Conservation (phyloP, 2,113 vertebrate genomes). For the Dissostichus mawsoni region DNA sequence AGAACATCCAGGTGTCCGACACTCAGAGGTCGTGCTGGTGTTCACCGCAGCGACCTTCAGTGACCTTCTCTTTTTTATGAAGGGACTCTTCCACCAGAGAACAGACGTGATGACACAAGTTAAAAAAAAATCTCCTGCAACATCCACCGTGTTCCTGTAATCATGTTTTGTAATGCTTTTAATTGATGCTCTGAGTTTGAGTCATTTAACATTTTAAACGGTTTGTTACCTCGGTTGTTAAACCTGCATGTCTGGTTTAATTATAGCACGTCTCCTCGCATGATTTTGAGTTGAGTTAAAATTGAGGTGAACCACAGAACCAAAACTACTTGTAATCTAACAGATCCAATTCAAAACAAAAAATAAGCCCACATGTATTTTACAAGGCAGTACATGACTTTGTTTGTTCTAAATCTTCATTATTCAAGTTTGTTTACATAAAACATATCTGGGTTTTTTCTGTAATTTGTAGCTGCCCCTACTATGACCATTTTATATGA, state of each 20-base stretch:
- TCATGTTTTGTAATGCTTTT: neutral
- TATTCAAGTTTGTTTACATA: neutral
- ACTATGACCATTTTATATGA: neutral
- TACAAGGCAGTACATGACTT: neutral
- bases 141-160: neutral
- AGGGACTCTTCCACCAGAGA: neutral
- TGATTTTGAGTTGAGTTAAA: neutral
- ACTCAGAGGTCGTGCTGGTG: neutral
- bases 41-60: neutral
- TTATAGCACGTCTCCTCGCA: neutral
- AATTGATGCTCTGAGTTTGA: neutral
- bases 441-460: neutral
- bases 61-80: neutral
- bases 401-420: neutral
- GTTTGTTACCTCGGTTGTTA: neutral
- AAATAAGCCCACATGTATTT: neutral
- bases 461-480: neutral
- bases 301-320: neutral
- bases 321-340: neutral
- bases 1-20: neutral
- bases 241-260: conserved; percentile 16
- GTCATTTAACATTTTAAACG: conserved; percentile 3
- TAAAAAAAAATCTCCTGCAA: neutral
- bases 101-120: neutral
- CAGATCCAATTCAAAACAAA: neutral